Conservation (phyloP, 2,888 invertebrate genomes). For the Eurois occulta region DNA sequence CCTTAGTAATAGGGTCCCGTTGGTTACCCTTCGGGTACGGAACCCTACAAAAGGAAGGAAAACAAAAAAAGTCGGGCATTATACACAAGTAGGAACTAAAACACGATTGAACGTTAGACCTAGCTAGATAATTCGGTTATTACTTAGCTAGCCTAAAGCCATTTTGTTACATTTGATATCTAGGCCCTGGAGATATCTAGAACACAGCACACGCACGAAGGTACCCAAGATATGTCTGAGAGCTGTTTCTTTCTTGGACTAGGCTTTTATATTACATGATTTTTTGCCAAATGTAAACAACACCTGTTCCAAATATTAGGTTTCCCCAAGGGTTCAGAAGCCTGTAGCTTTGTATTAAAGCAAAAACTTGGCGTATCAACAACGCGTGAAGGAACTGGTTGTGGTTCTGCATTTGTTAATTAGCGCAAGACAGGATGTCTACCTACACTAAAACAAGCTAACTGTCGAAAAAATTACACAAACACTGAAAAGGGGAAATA, state of each 20-base stretch:
- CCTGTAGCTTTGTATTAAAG: conserved; percentile 13
- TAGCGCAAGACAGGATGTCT: conserved; percentile 45
- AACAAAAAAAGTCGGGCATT: background rate
- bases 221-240: background rate
- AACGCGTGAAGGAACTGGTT: conserved; percentile 51
- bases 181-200: background rate
- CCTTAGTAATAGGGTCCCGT: too few relatives aligned
- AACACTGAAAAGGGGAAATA: background rate
- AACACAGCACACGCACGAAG: background rate
- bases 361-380: conserved; percentile 20
- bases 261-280: background rate
- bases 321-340: background rate
- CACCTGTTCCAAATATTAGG: conserved; percentile 1
- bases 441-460: conserved; percentile 33
- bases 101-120: background rate
- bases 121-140: background rate
- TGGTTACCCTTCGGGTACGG: too few relatives aligned
- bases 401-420: conserved; percentile 46
- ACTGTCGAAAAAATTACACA: background rate
- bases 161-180: background rate
- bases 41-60: background rate
- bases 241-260: background rate
- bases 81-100: too few relatives aligned
- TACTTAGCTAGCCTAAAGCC: background rate
- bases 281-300: background rate